A percentile compares a stretch with the other conserved stretches of the same genome.
Conservation (phyloP, 2,797 vertebrate genomes). For the Scyliorhinus canicula region DNA sequence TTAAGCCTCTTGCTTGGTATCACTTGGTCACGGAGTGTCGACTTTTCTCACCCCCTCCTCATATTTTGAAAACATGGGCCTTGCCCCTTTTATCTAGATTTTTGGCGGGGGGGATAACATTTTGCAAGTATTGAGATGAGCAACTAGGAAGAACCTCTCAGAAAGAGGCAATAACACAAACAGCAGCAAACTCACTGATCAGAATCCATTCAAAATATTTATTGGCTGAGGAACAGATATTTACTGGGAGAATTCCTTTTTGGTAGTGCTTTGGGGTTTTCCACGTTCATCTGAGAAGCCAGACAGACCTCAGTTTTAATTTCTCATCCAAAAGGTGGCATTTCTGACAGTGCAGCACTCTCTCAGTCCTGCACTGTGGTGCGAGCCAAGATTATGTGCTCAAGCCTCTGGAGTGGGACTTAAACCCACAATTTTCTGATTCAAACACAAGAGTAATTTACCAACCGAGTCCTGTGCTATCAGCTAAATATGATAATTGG, state of each 20-base stretch:
- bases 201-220: neutral
- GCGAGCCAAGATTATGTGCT: neutral
- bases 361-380: neutral
- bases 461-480: neutral
- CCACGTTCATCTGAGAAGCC: no score
- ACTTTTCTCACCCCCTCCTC: neutral
- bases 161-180: neutral
- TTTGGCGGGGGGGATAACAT: neutral
- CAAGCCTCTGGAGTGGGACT: neutral
- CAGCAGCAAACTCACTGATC: neutral
- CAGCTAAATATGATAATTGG: neutral
- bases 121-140: neutral
- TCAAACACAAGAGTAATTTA: neutral
- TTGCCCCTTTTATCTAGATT: neutral
- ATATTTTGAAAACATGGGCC: neutral
- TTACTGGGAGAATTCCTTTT: no score
- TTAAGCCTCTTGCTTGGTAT: neutral
- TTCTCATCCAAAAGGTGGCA: no score
- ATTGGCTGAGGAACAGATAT: neutral
- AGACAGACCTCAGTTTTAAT: no score
- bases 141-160: neutral
- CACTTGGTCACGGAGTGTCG: neutral
- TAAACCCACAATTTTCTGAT: neutral
- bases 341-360: no score
- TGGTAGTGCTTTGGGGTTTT: no score